phyloP scores from a whole-genome alignment of 2,113 vertebrate species.

The Nothobranchius kuhntae region DNA sequence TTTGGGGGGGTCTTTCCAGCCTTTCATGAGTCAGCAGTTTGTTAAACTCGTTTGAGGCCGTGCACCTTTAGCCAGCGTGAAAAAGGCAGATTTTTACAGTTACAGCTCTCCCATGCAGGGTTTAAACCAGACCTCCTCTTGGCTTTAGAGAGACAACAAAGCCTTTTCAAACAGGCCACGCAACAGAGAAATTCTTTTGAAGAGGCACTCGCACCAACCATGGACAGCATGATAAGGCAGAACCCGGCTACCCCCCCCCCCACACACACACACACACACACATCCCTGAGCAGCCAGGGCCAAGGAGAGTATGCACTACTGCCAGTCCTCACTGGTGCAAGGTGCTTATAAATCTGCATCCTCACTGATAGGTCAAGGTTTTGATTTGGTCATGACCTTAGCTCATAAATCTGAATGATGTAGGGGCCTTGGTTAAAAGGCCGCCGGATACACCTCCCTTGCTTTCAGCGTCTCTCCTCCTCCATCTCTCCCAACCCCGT shows the following conservation, averaged over 20 bases:
- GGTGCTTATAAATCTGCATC: conserved; percentile 73
- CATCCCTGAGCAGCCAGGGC: conserved; percentile 56
- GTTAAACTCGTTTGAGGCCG: conserved; percentile 17
- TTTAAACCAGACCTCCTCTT: conserved; percentile 21
- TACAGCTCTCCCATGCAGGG: neutral
- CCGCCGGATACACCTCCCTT: conserved; percentile 50
- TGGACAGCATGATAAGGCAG: conserved; percentile 52
- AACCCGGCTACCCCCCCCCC: conserved; percentile 53
- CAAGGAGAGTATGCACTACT: conserved; percentile 59
- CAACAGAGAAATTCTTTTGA: conserved; percentile 49
- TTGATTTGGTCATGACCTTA: conserved; percentile 78
- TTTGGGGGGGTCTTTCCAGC: no score
- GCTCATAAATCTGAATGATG: conserved; percentile 79
- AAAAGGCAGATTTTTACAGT: conserved; percentile 20
- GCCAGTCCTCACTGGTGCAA: conserved; percentile 63
- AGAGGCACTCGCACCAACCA: conserved; percentile 29
- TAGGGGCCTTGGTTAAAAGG: conserved; percentile 71
- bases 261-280: neutral
- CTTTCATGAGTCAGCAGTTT: conserved; percentile 23
- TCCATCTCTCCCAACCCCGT: conserved; percentile 43
- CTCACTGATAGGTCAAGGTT: conserved; percentile 75
- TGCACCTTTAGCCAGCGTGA: conserved; percentile 6
- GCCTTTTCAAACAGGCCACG: conserved; percentile 14
- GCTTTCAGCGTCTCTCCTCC: conserved; percentile 46
- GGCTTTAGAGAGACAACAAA: conserved; percentile 31